Conservation (phyloP, 2,888 invertebrate species). For the Lasioglossum oenotherae region DNA sequence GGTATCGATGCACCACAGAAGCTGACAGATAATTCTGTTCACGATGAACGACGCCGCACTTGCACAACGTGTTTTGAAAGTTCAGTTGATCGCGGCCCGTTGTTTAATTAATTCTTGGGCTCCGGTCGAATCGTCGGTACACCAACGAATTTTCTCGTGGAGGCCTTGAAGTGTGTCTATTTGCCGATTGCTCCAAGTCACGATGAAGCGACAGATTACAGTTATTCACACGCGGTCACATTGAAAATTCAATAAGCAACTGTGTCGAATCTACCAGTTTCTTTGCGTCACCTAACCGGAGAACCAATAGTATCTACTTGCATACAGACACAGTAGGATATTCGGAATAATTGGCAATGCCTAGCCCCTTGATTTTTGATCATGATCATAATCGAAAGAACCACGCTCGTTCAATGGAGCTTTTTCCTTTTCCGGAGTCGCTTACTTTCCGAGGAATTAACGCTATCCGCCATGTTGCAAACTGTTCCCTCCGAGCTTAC, state of each 20-base stretch:
- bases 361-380: too few species aligned
- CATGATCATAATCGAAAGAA: slow-evolving; percentile 41
- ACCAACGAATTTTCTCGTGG: slow-evolving; percentile 52
- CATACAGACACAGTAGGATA: too few species aligned
- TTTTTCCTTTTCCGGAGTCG: slow-evolving; percentile 16
- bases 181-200: slow-evolving; percentile 56
- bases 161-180: slow-evolving; percentile 45
- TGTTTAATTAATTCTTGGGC: slow-evolving; percentile 29
- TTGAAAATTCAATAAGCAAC: too few species aligned
- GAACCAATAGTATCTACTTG: too few species aligned
- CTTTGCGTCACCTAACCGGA: too few species aligned
- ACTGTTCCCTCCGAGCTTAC: background rate
- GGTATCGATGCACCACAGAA: background rate
- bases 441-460: background rate
- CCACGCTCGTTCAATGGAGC: slow-evolving; percentile 1
- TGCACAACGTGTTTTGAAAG: slow-evolving; percentile 47
- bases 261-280: too few species aligned
- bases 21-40: slow-evolving; percentile 1
- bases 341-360: too few species aligned
- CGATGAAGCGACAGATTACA: slow-evolving; percentile 79
- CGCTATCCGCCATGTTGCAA: background rate
- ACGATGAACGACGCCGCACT: slow-evolving; percentile 19
- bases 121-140: background rate
- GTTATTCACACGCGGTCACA: slow-evolving; percentile 80
- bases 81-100: slow-evolving; percentile 21